These are phyloP conservation scores for Fundulus diaphanus DNA, from an alignment of 2,797 vertebrate species.

Conservation along the genomic window DNA sequence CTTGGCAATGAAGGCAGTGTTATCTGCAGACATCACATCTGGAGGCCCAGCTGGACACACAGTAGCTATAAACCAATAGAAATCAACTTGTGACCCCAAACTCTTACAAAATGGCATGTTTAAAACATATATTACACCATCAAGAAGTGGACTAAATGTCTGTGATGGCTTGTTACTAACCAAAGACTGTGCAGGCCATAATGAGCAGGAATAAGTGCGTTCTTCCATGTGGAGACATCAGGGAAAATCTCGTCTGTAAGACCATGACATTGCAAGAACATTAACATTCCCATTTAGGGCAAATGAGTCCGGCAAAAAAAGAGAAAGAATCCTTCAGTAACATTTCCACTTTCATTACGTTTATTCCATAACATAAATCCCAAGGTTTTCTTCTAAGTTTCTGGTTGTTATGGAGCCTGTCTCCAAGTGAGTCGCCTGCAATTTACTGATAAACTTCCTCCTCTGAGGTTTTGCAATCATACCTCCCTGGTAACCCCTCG, in stretches of 20 bases:
- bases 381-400: not conserved
- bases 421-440: constrained; percentile 44
- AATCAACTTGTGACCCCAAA: not conserved
- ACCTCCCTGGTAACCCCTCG: constrained; percentile 58
- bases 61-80: not conserved
- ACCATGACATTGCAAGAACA: not conserved
- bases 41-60: constrained; percentile 23
- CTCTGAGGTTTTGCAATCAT: constrained; percentile 53
- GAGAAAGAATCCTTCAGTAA: not conserved
- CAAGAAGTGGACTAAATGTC: not conserved
- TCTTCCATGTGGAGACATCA: constrained; percentile 62
- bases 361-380: not conserved
- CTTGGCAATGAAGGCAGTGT: constrained; percentile 33
- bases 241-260: constrained; percentile 10
- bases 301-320: not conserved
- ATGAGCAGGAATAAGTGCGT: constrained; percentile 47
- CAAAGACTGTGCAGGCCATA: constrained; percentile 40
- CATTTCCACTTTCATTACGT: not conserved
- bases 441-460: constrained; percentile 41
- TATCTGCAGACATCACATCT: not conserved
- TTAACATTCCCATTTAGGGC: constrained; percentile 3
- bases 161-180: constrained; percentile 50
- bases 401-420: constrained; percentile 56
- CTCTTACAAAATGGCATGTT: not conserved
- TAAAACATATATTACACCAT: not conserved